phyloP scores from a whole-genome alignment of 2,797 vertebrate species.

The Hozukius guyotensis region DNA sequence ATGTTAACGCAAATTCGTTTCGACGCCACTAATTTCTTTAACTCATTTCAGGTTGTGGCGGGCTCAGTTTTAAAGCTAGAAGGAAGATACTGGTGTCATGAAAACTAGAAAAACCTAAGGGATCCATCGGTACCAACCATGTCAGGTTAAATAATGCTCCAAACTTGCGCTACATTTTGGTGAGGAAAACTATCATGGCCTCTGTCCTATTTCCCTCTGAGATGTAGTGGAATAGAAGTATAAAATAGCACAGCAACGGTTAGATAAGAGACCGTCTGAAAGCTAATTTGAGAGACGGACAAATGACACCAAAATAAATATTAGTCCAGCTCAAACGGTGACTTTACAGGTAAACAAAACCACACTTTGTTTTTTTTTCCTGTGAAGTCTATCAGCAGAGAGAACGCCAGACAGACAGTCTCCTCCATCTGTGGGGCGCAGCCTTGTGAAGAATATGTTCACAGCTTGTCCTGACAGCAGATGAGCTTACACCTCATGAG shows the following conservation, averaged over 20 bases:
- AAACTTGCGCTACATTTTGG: too few species aligned
- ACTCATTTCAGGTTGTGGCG: too few species aligned
- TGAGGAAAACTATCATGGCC: too few species aligned
- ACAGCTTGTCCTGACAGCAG: conserved; percentile 72
- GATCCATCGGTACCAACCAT: too few species aligned
- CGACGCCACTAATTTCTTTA: too few species aligned
- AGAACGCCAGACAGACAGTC: conserved; percentile 42
- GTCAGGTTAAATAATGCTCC: too few species aligned
- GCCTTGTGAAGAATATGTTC: conserved; percentile 63
- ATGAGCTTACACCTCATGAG: conserved; percentile 67
- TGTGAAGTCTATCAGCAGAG: conserved; percentile 12
- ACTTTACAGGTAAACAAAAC: conserved; percentile 49
- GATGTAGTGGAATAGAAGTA: not conserved
- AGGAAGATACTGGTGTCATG: too few species aligned
- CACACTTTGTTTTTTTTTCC: conserved; percentile 11
- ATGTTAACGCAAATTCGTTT: too few species aligned
- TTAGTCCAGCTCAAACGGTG: not conserved
- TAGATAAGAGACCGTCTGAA: conserved; percentile 12
- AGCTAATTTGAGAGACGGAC: conserved; percentile 12
- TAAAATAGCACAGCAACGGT: not conserved
- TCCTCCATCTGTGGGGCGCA: conserved; percentile 47
- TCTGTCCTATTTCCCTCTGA: not conserved
- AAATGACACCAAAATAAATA: conserved; percentile 7
- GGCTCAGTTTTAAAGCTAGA: too few species aligned
- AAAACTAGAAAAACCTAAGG: too few species aligned